A percentile compares a stretch with the other conserved stretches of the same genome.
Evolutionary conservation across 2,888 invertebrate species (phyloP).

Genomic region (Nemurella pictetii): DNA sequence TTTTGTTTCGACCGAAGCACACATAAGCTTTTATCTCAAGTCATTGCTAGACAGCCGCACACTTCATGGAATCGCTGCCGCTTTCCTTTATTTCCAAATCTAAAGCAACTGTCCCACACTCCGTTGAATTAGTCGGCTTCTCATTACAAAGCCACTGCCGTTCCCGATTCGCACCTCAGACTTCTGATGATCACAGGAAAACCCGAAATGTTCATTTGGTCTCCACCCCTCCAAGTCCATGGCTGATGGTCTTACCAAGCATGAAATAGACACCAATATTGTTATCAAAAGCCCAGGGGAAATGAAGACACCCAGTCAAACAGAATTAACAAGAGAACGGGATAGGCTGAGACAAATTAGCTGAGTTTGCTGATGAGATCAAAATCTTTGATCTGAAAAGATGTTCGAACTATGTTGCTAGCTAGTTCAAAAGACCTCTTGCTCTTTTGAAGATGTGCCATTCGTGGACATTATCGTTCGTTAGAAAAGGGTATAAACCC

Average conservation of each 20-base stretch:
- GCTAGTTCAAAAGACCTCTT: not conserved
- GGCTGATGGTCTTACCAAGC: not conserved
- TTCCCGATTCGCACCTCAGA: not conserved
- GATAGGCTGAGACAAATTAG: not conserved
- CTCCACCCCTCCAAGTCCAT: not conserved
- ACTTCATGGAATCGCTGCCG: not conserved
- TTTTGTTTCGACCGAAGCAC: not conserved
- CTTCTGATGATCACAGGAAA: not conserved
- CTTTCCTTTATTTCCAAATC: not conserved
- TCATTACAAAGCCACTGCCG: not conserved
- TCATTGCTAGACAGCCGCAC: no score
- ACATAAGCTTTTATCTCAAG: not conserved
- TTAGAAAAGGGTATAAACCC: not conserved
- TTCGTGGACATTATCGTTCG: not conserved
- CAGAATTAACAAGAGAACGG: not conserved
- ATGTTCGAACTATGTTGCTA: not conserved
- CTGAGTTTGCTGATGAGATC: slow-evolving; percentile 12
- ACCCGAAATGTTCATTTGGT: slow-evolving; percentile 1
- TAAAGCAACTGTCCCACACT: not conserved
- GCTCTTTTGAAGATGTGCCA: not conserved
- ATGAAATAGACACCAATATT: slow-evolving; percentile 17
- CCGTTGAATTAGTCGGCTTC: not conserved
- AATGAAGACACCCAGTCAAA: slow-evolving; percentile 6
- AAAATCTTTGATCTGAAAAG: slow-evolving; percentile 7
- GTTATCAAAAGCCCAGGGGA: not conserved